A percentile compares a stretch with the other conserved stretches of the same genome.
Conservation (phyloP, 2,113 vertebrate species). For the Onychostruthus taczanowskii region DNA sequence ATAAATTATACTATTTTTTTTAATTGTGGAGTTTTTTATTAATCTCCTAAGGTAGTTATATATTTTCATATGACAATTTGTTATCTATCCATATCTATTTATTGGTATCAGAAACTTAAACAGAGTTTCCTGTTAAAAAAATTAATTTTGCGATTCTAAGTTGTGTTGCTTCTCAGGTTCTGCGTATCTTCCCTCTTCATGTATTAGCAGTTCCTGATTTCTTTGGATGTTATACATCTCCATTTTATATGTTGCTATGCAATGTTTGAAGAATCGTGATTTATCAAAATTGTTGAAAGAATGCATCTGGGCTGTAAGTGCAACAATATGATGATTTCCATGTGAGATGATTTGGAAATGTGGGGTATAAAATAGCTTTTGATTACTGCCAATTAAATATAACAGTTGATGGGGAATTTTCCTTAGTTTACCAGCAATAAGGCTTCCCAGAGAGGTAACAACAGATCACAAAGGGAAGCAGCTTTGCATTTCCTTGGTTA, state of each 20-base stretch:
- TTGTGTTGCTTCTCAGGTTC: not conserved
- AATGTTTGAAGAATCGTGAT: not conserved
- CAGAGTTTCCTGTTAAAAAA: not conserved
- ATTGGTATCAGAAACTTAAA: not conserved
- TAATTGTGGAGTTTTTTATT: fast-evolving
- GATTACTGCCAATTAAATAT: not conserved
- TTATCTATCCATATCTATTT: not conserved
- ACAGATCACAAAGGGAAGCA: not conserved
- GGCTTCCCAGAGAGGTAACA: not conserved
- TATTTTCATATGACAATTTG: not conserved
- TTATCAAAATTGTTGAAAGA: not conserved
- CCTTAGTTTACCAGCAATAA: not conserved
- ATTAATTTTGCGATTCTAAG: not conserved
- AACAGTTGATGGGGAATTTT: not conserved
- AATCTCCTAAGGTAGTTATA: not conserved
- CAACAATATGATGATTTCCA: not conserved
- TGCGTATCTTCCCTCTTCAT: not conserved
- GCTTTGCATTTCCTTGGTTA: not conserved
- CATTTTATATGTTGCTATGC: not conserved
- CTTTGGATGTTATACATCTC: not conserved
- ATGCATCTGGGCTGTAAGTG: not conserved
- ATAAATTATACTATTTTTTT: fast-evolving
- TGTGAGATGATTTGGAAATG: not conserved
- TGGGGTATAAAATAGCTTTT: not conserved
- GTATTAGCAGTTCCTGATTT: not conserved